These are phyloP conservation scores for Lophius americanus DNA, from an alignment of 2,797 vertebrate genomes.

Conservation along the genomic window DNA sequence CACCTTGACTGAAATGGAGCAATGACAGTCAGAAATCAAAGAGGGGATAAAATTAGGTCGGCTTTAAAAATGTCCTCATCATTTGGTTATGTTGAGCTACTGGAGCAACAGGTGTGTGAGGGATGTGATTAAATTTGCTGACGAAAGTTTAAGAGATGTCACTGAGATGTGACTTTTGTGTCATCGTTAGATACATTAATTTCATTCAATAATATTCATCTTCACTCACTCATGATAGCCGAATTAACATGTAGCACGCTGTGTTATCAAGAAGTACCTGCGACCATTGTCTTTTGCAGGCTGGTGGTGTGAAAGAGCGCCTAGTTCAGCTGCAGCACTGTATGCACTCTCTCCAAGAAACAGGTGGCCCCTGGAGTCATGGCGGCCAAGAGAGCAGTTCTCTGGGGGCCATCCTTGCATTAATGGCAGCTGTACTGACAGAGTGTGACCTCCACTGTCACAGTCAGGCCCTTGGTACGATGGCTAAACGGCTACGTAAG, in stretches of 20 bases:
- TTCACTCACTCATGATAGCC: neutral
- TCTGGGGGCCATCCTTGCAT: conserved; percentile 81
- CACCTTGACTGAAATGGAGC: conserved; percentile 42
- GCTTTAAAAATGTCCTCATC: conserved; percentile 73
- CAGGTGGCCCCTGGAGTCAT: conserved; percentile 59
- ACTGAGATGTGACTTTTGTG: conserved; percentile 35
- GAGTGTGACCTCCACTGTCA: conserved; percentile 87
- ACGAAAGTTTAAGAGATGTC: conserved; percentile 65
- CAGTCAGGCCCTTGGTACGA: conserved; percentile 80
- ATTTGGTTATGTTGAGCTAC: conserved; percentile 72
- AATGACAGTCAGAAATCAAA: conserved; percentile 68
- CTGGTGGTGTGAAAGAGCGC: conserved; percentile 71
- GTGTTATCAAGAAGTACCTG: conserved; percentile 18
- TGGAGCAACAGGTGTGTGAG: conserved; percentile 71
- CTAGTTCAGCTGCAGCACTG: conserved; percentile 82
- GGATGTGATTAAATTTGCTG: conserved; percentile 49
- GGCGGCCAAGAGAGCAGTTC: conserved; percentile 70
- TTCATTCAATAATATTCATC: neutral
- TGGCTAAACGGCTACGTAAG: conserved; percentile 82
- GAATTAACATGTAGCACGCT: neutral
- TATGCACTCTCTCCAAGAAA: conserved; percentile 80
- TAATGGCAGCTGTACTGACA: conserved; percentile 84
- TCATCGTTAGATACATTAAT: neutral
- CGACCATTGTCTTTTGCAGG: conserved; percentile 58
- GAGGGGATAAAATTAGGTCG: conserved; percentile 70